Conservation (phyloP, 2,797 vertebrate genomes). For the Chromis chromis region DNA sequence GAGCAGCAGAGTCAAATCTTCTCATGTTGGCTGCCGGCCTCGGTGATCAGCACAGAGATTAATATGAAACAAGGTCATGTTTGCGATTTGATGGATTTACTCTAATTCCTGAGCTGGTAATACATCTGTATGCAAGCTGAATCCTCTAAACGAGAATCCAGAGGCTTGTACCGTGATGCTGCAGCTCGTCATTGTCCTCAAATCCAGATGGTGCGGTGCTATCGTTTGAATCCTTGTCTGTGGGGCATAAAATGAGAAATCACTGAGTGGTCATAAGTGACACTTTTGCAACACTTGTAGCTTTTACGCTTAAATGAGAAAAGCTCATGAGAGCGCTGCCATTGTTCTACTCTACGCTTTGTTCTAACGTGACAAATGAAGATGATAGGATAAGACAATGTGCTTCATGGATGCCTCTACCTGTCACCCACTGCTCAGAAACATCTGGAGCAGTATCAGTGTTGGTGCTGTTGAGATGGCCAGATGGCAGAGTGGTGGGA, state of each 20-base stretch:
- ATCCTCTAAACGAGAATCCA: constrained; percentile 66
- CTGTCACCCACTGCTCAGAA: constrained; percentile 73
- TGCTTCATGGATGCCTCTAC: constrained; percentile 63
- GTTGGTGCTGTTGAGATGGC: constrained; percentile 26
- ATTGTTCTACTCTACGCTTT: constrained; percentile 6
- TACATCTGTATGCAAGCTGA: constrained; percentile 73
- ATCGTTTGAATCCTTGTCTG: constrained; percentile 78
- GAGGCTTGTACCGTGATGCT: constrained; percentile 75
- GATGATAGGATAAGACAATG: constrained; percentile 27
- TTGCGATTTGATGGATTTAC: constrained; percentile 79
- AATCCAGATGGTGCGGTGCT: constrained; percentile 70
- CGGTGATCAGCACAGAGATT: constrained; percentile 66
- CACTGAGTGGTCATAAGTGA: neutral
- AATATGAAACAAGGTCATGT: constrained; percentile 81
- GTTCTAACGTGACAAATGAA: constrained; percentile 12
- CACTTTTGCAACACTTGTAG: neutral
- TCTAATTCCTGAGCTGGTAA: constrained; percentile 76
- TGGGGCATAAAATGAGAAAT: constrained; percentile 36
- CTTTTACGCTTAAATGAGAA: neutral
- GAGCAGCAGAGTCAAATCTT: constrained; percentile 60
- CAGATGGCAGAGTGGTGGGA: constrained; percentile 54
- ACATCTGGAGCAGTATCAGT: constrained; percentile 58
- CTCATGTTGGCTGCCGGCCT: constrained; percentile 16
- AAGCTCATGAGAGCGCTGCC: neutral
- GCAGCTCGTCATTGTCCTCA: constrained; percentile 76